Conservation (phyloP, 2,797 vertebrate species). For the Esox lucius region DNA sequence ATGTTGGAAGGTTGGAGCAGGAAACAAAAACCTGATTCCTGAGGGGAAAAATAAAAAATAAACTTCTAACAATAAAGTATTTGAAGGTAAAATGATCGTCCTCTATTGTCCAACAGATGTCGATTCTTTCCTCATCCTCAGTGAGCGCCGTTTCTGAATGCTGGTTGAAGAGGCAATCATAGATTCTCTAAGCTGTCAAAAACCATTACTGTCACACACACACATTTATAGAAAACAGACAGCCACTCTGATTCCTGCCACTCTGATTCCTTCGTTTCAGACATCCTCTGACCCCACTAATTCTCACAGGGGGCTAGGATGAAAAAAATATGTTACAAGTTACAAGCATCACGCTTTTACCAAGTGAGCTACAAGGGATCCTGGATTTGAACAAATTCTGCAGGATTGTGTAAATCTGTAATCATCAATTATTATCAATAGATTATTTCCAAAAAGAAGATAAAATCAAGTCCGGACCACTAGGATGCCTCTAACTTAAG, state of each 20-base stretch:
- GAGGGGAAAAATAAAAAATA: neutral
- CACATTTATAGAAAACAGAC: conserved; percentile 23
- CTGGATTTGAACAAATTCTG: no score
- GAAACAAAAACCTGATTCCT: neutral
- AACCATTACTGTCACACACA: conserved; percentile 35
- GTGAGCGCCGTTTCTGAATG: conserved; percentile 3
- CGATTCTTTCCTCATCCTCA: neutral
- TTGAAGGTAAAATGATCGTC: neutral
- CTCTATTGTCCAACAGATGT: neutral
- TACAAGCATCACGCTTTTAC: neutral
- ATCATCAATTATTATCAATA: no score
- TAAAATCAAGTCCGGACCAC: no score
- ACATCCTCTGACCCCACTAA: conserved; percentile 26
- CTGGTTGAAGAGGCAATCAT: conserved; percentile 19
- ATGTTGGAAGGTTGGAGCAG: conserved; percentile 31
- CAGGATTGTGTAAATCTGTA: no score
- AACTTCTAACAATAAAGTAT: neutral
- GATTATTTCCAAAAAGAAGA: no score
- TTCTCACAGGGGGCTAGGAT: neutral
- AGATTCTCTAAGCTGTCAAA: conserved; percentile 19
- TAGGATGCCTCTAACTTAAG: no score
- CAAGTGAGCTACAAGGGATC: neutral
- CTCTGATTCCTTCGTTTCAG: conserved; percentile 30
- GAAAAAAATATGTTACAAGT: neutral
- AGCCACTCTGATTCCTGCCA: neutral